Evolutionary conservation across 1,140 invertebrate genomes (phyloP).

Genomic region (Calliphora vicina): DNA sequence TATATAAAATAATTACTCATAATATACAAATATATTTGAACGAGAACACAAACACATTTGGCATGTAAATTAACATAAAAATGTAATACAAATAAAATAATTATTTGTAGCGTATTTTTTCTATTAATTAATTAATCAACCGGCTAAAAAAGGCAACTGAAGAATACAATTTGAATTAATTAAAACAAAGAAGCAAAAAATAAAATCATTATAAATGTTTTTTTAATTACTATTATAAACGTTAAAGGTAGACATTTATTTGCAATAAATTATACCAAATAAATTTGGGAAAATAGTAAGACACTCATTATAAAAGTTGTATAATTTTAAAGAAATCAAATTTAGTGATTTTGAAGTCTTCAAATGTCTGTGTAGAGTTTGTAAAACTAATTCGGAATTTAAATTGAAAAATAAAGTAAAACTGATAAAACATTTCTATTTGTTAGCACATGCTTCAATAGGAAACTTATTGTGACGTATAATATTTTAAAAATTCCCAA

Average conservation of each 20-base stretch:
- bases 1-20: not conserved
- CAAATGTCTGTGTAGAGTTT: too few relatives aligned
- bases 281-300: not conserved
- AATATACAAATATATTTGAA: not conserved
- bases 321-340: too few relatives aligned
- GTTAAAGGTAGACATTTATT: not conserved
- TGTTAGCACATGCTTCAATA: too few relatives aligned
- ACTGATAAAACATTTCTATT: too few relatives aligned
- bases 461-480: too few relatives aligned
- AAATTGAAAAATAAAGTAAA: too few relatives aligned
- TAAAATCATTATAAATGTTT: not conserved
- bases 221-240: not conserved
- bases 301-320: too few relatives aligned
- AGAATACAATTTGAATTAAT: not conserved
- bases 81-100: not conserved
- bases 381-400: too few relatives aligned
- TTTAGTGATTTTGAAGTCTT: too few relatives aligned
- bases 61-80: not conserved
- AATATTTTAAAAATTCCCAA: too few relatives aligned
- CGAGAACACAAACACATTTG: not conserved
- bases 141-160: not conserved
- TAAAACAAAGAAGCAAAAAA: not conserved
- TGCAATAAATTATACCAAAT: not conserved
- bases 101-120: not conserved
- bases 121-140: not conserved